Evolutionary conservation across 1,140 invertebrate genomes (phyloP).

Genomic region (Aphaenogaster ashmeadi): DNA sequence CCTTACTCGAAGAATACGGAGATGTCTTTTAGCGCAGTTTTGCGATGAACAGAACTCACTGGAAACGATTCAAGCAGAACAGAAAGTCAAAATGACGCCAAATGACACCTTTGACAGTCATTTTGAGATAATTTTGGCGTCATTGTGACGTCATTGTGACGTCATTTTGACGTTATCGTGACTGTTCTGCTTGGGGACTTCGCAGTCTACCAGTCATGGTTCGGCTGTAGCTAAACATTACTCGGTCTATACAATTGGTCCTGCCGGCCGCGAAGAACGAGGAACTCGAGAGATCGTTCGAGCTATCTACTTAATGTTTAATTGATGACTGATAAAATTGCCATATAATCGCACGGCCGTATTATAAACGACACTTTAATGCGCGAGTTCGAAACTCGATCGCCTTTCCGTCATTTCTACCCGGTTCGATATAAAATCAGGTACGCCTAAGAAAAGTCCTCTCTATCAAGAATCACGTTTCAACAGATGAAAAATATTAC

Average conservation of each 20-base stretch:
- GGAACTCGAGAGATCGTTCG: conserved; percentile 24
- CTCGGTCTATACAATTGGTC: conserved; percentile 41
- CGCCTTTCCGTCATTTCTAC: neutral
- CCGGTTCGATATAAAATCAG: conserved; percentile 44
- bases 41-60: conserved; percentile 6
- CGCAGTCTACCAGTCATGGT: conserved; percentile 8
- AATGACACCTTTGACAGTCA: too few relatives aligned
- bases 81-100: too few relatives aligned
- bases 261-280: conserved; percentile 22
- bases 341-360: neutral
- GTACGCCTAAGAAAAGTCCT: conserved; percentile 32
- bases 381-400: neutral
- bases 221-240: conserved; percentile 26
- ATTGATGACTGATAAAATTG: conserved; percentile 34
- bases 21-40: conserved; percentile 37
- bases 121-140: too few relatives aligned
- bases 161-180: too few relatives aligned
- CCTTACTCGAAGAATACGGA: conserved; percentile 10
- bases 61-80: neutral
- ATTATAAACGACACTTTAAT: conserved; percentile 8
- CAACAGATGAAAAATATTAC: neutral
- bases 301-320: conserved; percentile 7
- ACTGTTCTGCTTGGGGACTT: neutral
- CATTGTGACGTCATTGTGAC: too few relatives aligned
- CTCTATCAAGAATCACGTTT: neutral